Evolutionary conservation across 2,888 invertebrate genomes (phyloP).

Genomic region (Seira musarum): DNA sequence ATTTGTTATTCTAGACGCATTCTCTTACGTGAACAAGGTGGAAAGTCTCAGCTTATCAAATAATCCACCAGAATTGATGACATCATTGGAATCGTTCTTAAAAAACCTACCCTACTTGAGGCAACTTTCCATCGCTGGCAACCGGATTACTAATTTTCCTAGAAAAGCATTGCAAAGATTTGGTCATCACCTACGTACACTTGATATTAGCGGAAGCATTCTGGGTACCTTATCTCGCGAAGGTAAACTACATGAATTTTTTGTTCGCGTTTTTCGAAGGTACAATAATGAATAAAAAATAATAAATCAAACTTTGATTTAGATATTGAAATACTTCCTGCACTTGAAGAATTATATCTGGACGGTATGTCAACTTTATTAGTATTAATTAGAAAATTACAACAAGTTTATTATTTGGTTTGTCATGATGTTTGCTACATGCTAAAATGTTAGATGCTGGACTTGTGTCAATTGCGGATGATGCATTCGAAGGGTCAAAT

Average conservation of each 20-base stretch:
- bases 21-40: slow-evolving; percentile 50
- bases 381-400: too few species aligned
- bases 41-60: slow-evolving; percentile 50
- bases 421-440: too few species aligned
- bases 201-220: slow-evolving; percentile 57
- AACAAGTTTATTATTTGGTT: too few species aligned
- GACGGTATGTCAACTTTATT: too few species aligned
- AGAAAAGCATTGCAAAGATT: slow-evolving; percentile 42
- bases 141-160: slow-evolving; percentile 51
- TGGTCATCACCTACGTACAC: background rate
- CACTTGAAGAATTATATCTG: slow-evolving; percentile 52
- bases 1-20: slow-evolving; percentile 55
- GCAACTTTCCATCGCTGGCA: slow-evolving; percentile 30
- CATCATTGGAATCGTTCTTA: background rate
- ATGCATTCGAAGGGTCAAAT: slow-evolving; percentile 45
- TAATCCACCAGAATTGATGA: slow-evolving; percentile 48
- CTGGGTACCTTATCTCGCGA: slow-evolving; percentile 33
- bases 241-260: background rate
- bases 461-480: slow-evolving; percentile 40
- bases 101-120: background rate
- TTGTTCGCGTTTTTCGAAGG: slow-evolving; percentile 56
- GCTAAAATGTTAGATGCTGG: too few species aligned
- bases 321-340: too few species aligned
- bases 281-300: too few species aligned
- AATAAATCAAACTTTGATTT: too few species aligned